phyloP scores from a whole-genome alignment of 2,888 invertebrate genomes.

The Euplagia quadripunctaria region DNA sequence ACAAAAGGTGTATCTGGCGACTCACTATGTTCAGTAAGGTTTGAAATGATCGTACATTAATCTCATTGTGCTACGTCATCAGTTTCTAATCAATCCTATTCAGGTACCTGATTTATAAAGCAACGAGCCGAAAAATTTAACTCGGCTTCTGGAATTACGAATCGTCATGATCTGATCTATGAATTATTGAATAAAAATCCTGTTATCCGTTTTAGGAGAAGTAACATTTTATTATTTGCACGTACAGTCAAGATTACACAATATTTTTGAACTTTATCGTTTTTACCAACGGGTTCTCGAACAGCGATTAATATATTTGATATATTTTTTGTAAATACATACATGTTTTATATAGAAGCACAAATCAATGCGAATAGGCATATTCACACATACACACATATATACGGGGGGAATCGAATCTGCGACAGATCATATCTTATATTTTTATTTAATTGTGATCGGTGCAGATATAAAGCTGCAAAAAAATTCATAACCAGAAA shows the following conservation, averaged over 20 bases:
- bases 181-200: slow-evolving; percentile 18
- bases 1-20: slow-evolving; percentile 29
- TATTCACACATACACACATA: neutral
- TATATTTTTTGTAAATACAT: neutral
- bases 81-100: slow-evolving; percentile 74
- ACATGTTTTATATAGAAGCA: neutral
- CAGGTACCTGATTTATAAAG: slow-evolving; percentile 67
- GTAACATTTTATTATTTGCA: neutral
- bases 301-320: neutral
- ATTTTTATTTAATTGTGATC: neutral
- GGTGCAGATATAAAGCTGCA: neutral
- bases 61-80: slow-evolving; percentile 75
- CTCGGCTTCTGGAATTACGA: slow-evolving; percentile 23
- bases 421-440: neutral
- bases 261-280: neutral
- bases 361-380: neutral
- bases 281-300: neutral
- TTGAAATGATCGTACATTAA: slow-evolving; percentile 60
- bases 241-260: neutral
- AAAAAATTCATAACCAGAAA: neutral
- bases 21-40: slow-evolving; percentile 32
- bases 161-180: slow-evolving; percentile 17
- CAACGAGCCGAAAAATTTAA: slow-evolving; percentile 59
- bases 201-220: neutral
- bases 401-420: neutral